Evolutionary conservation across 2,888 invertebrate species (phyloP), one percentile per base, ranked within the genome.

Genomic region (Ommatoiulus sabulosus): DNA sequence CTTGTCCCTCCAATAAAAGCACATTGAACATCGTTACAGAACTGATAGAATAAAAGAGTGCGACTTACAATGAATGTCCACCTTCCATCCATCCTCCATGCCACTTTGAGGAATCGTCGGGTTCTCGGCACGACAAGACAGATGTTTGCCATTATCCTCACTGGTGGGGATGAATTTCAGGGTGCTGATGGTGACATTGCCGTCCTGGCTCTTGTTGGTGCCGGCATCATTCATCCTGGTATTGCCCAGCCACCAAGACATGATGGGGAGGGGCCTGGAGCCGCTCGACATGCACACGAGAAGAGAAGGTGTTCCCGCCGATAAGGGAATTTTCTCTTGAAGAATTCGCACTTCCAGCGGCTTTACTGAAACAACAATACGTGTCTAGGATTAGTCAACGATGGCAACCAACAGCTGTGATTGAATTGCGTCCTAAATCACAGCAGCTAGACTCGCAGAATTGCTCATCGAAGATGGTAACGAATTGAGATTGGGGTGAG

Each of bases 241-340:
- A 85, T 91, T 91, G 8, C 91, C 92, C 86, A 91, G 90, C 91
- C 91, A 92, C 92, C 92, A 92, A 8, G 91, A 91, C 88, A 92
- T 91, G 57, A 91, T 90, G 10, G 92, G 91, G 3, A 91, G 90
- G 20, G 92, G 91, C 24, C 91, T 90, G n/a, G 92, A 92, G 2
- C 92, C 92, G 12, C 90, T 90, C 7, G 91, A 90, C 52, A 90
- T 90, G 88, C 92, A 92, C 20, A 90, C 90, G 44, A 92, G 89
- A 87, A 91, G 91, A 46, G 91, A 90, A 24, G 90, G 89, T 89
- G 91, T 91, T 4, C 90, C 91, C 0, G 92, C 91, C 10, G 91
- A 91, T 35, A 92, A 89, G 8, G 92, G 91, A 87, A 91, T 90
- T 3, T 90, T 90, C 7, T 91, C 90, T 7, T 91, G 90, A n/a